Percentiles rank a stretch among this genome's conserved stretches.
Conservation (phyloP, 1,140 invertebrate species). For the Trichomalopsis sarcophagae region DNA sequence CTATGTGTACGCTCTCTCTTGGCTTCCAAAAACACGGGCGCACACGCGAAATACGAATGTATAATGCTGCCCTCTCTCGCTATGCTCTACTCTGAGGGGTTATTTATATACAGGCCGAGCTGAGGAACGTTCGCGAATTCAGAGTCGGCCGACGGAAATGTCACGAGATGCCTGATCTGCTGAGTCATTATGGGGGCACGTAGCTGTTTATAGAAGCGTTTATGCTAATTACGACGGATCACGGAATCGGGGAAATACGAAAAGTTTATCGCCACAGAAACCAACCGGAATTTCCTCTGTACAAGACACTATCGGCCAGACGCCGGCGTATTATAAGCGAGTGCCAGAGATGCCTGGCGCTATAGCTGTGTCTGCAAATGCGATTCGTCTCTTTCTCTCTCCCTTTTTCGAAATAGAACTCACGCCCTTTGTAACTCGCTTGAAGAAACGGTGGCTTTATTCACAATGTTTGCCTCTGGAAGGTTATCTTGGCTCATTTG, state of each 20-base stretch:
- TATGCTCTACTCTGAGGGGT: neutral
- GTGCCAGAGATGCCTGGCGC: conserved; percentile 30
- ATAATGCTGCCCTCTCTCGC: neutral
- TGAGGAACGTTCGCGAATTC: neutral
- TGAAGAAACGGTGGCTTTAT: neutral
- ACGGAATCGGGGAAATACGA: too few relatives aligned
- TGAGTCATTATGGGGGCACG: too few relatives aligned
- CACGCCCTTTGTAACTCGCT: neutral
- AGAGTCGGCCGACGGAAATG: too few relatives aligned
- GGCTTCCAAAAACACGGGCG: neutral
- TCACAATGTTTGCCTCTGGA: neutral
- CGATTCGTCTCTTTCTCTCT: conserved; percentile 12
- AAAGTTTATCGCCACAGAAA: too few relatives aligned
- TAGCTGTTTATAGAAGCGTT: too few relatives aligned
- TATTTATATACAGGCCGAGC: neutral
- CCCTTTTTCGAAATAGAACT: conserved; percentile 44
- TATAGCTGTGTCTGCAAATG: conserved; percentile 28
- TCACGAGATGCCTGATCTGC: too few relatives aligned
- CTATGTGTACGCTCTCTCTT: neutral
- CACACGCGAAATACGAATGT: neutral
- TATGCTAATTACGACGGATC: too few relatives aligned
- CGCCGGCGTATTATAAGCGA: conserved; percentile 14
- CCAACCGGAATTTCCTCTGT: neutral
- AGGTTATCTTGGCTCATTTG: neutral
- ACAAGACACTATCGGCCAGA: conserved; percentile 19